phyloP scores from a whole-genome alignment of 2,888 invertebrate genomes.

The Pollenia amentaria region DNA sequence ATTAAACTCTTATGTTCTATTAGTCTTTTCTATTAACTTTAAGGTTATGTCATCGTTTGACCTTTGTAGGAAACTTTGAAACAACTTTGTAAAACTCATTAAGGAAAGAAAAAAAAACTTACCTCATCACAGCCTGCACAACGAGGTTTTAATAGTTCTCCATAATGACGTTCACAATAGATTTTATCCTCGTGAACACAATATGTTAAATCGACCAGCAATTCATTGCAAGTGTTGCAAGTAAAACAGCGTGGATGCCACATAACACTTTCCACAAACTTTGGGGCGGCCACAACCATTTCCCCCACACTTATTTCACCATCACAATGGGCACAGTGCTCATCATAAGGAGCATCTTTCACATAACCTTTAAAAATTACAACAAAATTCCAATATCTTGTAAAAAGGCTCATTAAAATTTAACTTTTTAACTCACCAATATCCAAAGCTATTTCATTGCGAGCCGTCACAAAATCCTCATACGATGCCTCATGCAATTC shows the following conservation, averaged over 20 bases:
- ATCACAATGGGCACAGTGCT: conserved; percentile 93
- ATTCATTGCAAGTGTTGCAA: conserved; percentile 94
- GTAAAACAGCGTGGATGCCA: conserved; percentile 98
- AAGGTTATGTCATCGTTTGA: neutral
- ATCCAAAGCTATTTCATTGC: conserved; percentile 98
- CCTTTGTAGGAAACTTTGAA: neutral
- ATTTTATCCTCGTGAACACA: conserved; percentile 95
- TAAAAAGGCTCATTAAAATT: neutral
- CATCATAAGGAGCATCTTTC: conserved; percentile 87
- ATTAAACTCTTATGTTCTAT: no score
- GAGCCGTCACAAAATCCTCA: conserved; percentile 96
- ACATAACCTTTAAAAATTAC: conserved; percentile 85
- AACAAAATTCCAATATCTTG: neutral
- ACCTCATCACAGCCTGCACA: conserved; percentile 99
- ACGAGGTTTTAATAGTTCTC: conserved; percentile 96
- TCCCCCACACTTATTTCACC: conserved; percentile 92
- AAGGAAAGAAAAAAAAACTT: conserved; percentile 82
- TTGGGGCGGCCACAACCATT: conserved; percentile 93
- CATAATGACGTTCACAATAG: conserved; percentile 98
- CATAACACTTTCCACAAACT: conserved; percentile 90
- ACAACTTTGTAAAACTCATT: neutral
- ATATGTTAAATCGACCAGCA: conserved; percentile 98
- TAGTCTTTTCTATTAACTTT: neutral
- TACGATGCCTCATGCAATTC: conserved; percentile 91
- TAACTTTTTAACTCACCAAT: conserved; percentile 87